phyloP scores from a whole-genome alignment of 2,113 vertebrate genomes.

The Elephantulus edwardii region DNA sequence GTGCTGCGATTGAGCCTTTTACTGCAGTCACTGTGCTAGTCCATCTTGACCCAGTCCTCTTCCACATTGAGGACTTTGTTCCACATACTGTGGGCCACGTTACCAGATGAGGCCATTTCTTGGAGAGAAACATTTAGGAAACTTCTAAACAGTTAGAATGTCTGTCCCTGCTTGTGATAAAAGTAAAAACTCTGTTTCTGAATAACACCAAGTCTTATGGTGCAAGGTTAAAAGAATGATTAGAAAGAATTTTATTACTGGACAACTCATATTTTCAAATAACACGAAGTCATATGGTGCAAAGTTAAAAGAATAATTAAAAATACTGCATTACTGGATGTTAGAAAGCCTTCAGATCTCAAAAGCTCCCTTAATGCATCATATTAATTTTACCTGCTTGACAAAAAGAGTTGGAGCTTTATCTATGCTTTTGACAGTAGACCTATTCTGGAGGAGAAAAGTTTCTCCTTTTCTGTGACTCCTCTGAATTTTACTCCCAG shows the following conservation, averaged over 20 bases:
- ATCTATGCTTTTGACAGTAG: background rate
- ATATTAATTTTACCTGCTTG: background rate
- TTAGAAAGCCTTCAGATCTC: background rate
- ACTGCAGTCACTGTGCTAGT: too few relatives aligned
- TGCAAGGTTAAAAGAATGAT: too few relatives aligned
- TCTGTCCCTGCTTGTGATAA: background rate
- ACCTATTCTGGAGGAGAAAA: too few relatives aligned
- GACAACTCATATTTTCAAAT: background rate
- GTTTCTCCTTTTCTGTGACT: fast-evolving
- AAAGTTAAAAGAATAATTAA: too few relatives aligned
- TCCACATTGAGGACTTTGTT: too few relatives aligned
- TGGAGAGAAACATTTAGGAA: too few relatives aligned
- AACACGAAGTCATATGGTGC: fast-evolving
- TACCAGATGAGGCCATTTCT: too few relatives aligned
- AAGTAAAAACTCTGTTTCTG: fast-evolving
- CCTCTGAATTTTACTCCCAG: too few relatives aligned
- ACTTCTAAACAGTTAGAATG: background rate
- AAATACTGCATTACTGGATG: background rate
- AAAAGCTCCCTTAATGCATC: fast-evolving
- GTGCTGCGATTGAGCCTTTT: too few relatives aligned
- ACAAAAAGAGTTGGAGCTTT: too few relatives aligned
- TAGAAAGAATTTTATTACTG: background rate
- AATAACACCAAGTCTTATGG: background rate
- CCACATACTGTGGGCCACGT: too few relatives aligned
- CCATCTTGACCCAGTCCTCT: too few relatives aligned